Percentiles rank a stretch among this genome's conserved stretches.
Conservation (phyloP, 2,797 vertebrate genomes). For the Aldrovandia affinis region DNA sequence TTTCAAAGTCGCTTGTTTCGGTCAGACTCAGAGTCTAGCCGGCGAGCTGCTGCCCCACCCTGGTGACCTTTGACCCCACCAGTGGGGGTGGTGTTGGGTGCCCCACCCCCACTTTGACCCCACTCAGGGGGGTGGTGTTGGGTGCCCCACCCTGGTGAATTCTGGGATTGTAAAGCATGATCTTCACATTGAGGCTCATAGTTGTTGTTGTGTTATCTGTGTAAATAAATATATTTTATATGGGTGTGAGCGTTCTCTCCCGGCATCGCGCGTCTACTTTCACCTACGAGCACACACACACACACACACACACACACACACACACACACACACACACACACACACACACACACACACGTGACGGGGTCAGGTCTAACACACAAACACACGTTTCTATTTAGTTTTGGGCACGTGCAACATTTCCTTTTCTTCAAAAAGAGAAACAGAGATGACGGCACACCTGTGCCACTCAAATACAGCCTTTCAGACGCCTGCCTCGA, state of each 20-base stretch:
- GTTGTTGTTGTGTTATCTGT: background rate
- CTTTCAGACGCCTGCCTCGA: too few species aligned
- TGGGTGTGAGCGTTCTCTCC: background rate
- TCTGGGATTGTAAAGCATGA: too few species aligned
- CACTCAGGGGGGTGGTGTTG: too few species aligned
- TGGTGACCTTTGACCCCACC: background rate
- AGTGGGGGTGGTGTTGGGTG: too few species aligned
- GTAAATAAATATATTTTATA: constrained; percentile 19
- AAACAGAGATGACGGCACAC: too few species aligned
- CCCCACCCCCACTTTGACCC: background rate
- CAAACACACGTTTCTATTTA: background rate
- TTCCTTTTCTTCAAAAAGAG: too few species aligned
- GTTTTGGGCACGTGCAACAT: too few species aligned
- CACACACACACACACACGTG: background rate
- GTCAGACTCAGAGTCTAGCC: too few species aligned
- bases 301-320: background rate
- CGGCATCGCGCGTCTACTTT: background rate
- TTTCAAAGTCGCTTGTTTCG: background rate
- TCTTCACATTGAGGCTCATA: too few species aligned
- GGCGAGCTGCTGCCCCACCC: background rate
- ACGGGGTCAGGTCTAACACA: too few species aligned
- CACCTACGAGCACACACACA: background rate
- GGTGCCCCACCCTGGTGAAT: too few species aligned
- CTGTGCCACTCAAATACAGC: background rate
- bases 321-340: background rate